A percentile compares a stretch with the other conserved stretches of the same genome.
These are phyloP conservation scores for Drosophila neonasuta DNA, from an alignment of 2,888 invertebrate genomes.

Conservation along the genomic window DNA sequence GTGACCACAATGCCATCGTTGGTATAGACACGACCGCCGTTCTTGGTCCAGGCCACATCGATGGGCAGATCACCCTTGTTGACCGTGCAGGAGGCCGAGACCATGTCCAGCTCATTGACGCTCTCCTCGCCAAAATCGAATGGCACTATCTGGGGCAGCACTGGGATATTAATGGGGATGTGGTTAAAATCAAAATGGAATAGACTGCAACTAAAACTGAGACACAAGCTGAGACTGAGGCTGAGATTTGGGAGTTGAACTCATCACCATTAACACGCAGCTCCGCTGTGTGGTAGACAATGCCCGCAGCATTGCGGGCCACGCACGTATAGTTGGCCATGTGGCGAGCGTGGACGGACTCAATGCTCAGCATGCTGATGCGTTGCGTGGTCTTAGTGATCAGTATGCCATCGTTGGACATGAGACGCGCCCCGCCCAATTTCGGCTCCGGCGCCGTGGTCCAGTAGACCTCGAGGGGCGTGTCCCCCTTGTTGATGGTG, in stretches of 20 bases:
- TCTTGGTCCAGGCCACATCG: conserved; percentile 87
- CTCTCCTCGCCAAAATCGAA: conserved; percentile 88
- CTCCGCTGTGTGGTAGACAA: conserved; percentile 86
- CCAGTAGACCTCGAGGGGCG: conserved; percentile 90
- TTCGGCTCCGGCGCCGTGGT: conserved; percentile 83
- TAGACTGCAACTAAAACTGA: conserved; percentile 10
- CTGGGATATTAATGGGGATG: conserved; percentile 78
- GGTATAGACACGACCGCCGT: conserved; percentile 83
- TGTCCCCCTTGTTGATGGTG: conserved; percentile 89
- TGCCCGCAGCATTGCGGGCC: conserved; percentile 88
- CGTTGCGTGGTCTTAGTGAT: conserved; percentile 86
- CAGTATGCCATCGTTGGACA: conserved; percentile 85
- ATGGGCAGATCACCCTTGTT: conserved; percentile 91
- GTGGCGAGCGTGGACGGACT: conserved; percentile 87
- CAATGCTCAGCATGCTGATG: conserved; percentile 87
- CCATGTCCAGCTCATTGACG: conserved; percentile 87
- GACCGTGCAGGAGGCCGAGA: conserved; percentile 87
- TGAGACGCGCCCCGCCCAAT: conserved; percentile 83
- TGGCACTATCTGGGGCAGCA: conserved; percentile 88
- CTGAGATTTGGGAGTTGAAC: not conserved
- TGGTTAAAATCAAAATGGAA: conserved; percentile 37
- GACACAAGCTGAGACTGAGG: not conserved
- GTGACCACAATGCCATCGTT: conserved; percentile 84
- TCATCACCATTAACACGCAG: conserved; percentile 88
- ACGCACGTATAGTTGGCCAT: conserved; percentile 90